These are phyloP conservation scores for Graptemys geographica DNA, from an alignment of 2,797 vertebrate species.

Conservation along the genomic window DNA sequence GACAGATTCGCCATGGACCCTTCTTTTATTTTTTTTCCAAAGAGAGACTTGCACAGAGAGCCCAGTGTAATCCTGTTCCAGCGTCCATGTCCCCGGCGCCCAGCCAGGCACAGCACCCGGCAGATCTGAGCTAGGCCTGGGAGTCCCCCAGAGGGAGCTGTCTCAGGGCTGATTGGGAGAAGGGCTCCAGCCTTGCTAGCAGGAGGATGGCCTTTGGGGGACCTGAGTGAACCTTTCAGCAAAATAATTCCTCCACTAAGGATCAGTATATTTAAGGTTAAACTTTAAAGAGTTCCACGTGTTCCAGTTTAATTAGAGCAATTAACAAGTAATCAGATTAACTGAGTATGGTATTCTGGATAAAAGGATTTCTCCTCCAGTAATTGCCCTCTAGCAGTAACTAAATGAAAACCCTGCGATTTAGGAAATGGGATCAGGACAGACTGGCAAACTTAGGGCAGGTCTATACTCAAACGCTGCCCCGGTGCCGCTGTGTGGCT, in stretches of 20 bases:
- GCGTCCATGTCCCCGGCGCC: rapidly evolving
- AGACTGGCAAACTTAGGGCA: rapidly evolving
- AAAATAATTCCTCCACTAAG: neutral
- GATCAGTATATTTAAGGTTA: neutral
- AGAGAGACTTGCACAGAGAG: neutral
- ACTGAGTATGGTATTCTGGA: slow-evolving; percentile 31
- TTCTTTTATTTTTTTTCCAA: neutral
- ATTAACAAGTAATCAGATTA: slow-evolving; percentile 59
- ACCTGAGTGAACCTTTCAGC: rapidly evolving
- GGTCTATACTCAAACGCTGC: neutral
- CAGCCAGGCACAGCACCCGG: rapidly evolving
- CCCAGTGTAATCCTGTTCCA: neutral
- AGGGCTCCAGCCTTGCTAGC: neutral
- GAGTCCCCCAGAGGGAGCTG: neutral
- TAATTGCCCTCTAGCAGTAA: neutral
- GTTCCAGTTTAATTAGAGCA: slow-evolving; percentile 26
- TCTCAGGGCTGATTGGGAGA: neutral
- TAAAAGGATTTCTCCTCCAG: slow-evolving; percentile 56
- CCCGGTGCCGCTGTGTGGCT: too few species aligned
- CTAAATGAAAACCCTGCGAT: neutral
- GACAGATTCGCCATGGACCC: neutral
- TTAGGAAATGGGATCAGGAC: neutral
- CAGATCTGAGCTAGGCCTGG: neutral
- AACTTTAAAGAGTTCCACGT: neutral
- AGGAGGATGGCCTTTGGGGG: neutral